Percentiles rank a stretch among this genome's conserved stretches.
Evolutionary conservation across 1,140 invertebrate species (phyloP).

Genomic region (Brachionus calyciflorus): DNA sequence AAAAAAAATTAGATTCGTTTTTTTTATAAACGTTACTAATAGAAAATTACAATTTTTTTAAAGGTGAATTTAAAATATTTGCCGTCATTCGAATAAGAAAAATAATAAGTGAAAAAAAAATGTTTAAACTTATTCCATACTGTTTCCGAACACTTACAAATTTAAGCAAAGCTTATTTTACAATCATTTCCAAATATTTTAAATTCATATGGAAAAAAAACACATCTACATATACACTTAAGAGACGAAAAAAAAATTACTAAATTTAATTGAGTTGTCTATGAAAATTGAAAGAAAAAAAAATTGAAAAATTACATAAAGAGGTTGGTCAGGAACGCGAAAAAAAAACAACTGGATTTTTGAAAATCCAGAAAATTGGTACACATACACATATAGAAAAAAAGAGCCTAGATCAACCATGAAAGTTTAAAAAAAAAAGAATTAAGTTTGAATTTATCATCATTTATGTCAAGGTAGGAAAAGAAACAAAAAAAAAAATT

Average conservation of each 20-base stretch:
- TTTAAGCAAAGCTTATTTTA: not conserved
- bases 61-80: constrained; percentile 34
- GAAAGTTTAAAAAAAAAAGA: constrained; percentile 3
- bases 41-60: not conserved
- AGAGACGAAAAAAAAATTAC: constrained; percentile 10
- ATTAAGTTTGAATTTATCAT: not conserved
- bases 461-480: not conserved
- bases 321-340: not conserved
- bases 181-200: constrained; percentile 21
- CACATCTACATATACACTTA: no score
- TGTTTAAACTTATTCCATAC: not conserved
- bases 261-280: constrained; percentile 45
- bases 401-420: constrained; percentile 24
- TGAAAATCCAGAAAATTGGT: constrained; percentile 22
- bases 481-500: not conserved
- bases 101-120: constrained; percentile 3
- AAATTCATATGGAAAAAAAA: constrained; percentile 1
- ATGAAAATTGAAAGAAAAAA: constrained; percentile 11
- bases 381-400: not conserved
- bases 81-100: constrained; percentile 9
- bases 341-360: constrained; percentile 42
- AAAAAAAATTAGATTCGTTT: constrained; percentile 7
- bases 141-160: constrained; percentile 4
- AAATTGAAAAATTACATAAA: constrained; percentile 18
- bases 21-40: constrained; percentile 5